A percentile compares a stretch with the other conserved stretches of the same genome.
Evolutionary conservation across 30 jellyfish, hydroid and myxozoan genomes (phyloP).

Genomic region (Aurelia sp.): DNA sequence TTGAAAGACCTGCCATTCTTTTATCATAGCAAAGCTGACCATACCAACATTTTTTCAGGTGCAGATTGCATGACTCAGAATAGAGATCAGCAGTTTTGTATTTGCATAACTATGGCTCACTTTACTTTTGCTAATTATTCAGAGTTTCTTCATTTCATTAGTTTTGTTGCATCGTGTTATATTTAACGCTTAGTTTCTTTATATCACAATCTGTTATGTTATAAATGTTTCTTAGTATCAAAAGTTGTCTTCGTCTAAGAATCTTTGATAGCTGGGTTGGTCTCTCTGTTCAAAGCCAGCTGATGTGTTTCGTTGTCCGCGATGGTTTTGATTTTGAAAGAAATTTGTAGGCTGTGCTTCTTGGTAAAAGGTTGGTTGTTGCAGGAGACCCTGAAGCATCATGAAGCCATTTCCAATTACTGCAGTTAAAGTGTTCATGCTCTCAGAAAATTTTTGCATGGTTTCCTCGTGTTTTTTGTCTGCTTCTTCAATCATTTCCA

Average conservation of each 20-base stretch:
- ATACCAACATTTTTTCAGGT: no score
- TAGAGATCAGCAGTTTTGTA: no score
- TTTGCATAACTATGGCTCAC: no score
- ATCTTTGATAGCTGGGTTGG: not conserved
- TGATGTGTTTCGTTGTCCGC: not conserved
- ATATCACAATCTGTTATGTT: not conserved
- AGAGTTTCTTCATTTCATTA: not conserved
- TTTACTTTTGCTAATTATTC: no score
- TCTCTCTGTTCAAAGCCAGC: not conserved
- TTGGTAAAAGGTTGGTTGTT: slow-evolving; percentile 5
- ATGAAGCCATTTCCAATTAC: not conserved
- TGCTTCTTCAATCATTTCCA: not conserved
- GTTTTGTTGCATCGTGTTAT: not conserved
- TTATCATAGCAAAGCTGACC: no score
- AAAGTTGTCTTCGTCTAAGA: not conserved
- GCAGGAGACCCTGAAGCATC: slow-evolving; percentile 10
- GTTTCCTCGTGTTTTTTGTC: slow-evolving; percentile 1
- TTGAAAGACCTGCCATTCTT: no score
- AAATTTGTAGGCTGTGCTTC: not conserved
- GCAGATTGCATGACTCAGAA: no score
- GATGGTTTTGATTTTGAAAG: slow-evolving; percentile 1
- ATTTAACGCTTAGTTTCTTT: not conserved
- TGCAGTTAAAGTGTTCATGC: not conserved
- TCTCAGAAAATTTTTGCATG: not conserved
- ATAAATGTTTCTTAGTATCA: not conserved